A percentile compares a stretch with the other conserved stretches of the same genome.
These are phyloP conservation scores for Drosophila triauraria DNA, from an alignment of 1,140 invertebrate genomes.

Conservation along the genomic window DNA sequence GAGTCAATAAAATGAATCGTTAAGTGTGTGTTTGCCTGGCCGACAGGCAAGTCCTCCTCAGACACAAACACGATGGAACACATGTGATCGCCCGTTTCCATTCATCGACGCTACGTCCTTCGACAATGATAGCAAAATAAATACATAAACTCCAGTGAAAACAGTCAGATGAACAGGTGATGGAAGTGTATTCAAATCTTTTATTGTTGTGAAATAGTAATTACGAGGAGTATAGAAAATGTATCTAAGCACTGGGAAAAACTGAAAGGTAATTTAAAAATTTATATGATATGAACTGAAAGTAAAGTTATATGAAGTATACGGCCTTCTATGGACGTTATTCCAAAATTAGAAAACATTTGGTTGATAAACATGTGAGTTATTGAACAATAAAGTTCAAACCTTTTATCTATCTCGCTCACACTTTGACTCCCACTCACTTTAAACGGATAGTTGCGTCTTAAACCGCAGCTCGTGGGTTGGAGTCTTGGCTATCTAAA, in stretches of 20 bases:
- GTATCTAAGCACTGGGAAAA: background rate
- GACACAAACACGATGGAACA: conserved; percentile 14
- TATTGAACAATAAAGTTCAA: too few relatives aligned
- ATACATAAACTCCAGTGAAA: background rate
- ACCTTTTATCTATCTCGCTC: too few relatives aligned
- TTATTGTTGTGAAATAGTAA: conserved; percentile 12
- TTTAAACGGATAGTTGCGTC: too few relatives aligned
- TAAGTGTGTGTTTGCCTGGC: conserved; percentile 25
- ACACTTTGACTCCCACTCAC: too few relatives aligned
- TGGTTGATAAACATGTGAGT: too few relatives aligned
- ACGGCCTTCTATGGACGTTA: too few relatives aligned
- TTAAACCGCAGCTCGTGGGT: too few relatives aligned
- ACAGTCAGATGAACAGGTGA: conserved; percentile 29
- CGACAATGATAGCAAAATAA: conserved; percentile 29
- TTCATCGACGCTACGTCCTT: conserved; percentile 14
- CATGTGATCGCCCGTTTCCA: conserved; percentile 21
- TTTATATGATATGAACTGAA: too few relatives aligned
- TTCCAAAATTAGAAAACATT: too few relatives aligned
- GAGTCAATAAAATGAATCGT: conserved; percentile 48
- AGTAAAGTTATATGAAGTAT: too few relatives aligned
- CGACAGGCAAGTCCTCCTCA: conserved; percentile 12
- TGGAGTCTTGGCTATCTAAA: too few relatives aligned
- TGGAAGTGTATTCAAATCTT: conserved; percentile 7
- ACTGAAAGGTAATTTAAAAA: too few relatives aligned
- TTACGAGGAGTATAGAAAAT: background rate